Conservation (phyloP, 2,113 vertebrate species). For the Synodontis membranacea region DNA sequence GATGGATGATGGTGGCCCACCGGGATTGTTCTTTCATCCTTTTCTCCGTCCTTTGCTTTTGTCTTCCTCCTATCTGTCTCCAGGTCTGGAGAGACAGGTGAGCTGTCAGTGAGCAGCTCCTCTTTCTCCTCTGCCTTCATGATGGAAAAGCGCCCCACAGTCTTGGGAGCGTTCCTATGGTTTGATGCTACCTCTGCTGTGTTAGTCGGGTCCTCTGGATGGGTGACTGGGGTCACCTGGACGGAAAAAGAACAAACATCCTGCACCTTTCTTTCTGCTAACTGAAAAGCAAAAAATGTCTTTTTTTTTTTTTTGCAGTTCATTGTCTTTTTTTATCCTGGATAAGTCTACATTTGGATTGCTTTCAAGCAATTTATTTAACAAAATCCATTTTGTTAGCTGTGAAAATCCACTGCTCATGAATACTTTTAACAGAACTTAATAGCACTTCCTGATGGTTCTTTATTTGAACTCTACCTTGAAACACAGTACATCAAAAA, state of each 20-base stretch:
- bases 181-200: slow-evolving; percentile 45
- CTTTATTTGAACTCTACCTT: not conserved
- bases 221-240: slow-evolving; percentile 81
- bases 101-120: slow-evolving; percentile 66
- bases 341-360: not conserved
- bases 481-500: not conserved
- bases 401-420: not conserved
- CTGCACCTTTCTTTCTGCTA: not conserved
- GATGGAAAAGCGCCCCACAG: slow-evolving; percentile 77
- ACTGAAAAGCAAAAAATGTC: not conserved
- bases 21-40: slow-evolving; percentile 65
- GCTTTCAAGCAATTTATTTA: not conserved
- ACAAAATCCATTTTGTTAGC: not conserved
- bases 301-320: not conserved
- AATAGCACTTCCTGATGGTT: not conserved
- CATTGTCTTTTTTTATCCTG: not conserved
- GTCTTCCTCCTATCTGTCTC: slow-evolving; percentile 66
- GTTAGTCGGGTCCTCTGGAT: slow-evolving; percentile 60
- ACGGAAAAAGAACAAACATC: not conserved
- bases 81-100: slow-evolving; percentile 66
- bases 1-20: slow-evolving; percentile 55
- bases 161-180: slow-evolving; percentile 63
- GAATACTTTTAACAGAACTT: not conserved
- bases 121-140: slow-evolving; percentile 67
- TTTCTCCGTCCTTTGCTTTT: slow-evolving; percentile 68